Conservation (phyloP, 2,797 vertebrate species). For the Hephaestus fuliginosus region DNA sequence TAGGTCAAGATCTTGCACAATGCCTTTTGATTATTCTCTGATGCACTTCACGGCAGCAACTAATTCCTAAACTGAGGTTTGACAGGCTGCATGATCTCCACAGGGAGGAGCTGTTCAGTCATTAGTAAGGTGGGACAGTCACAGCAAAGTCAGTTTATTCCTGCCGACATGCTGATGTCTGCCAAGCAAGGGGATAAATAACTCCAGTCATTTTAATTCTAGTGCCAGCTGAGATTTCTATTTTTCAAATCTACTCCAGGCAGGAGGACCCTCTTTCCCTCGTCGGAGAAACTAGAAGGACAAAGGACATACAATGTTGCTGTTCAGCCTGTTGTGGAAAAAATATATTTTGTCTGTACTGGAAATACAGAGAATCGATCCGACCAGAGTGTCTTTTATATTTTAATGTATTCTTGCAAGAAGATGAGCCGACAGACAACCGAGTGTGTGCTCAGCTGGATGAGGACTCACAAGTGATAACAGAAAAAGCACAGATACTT, state of each 20-base stretch:
- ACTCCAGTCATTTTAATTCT: background rate
- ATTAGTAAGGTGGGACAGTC: background rate
- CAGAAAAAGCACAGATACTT: no score
- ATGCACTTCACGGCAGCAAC: background rate
- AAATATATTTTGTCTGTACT: no score
- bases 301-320: background rate
- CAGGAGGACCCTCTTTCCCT: background rate
- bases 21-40: background rate
- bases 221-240: background rate
- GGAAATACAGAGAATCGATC: no score
- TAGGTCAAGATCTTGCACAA: constrained; percentile 74
- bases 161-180: background rate
- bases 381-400: no score
- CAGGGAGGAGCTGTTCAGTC: constrained; percentile 11
- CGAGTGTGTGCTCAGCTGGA: no score
- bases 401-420: no score
- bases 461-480: no score
- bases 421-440: no score
- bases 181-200: background rate
- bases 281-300: background rate
- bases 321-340: no score
- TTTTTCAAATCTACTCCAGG: background rate
- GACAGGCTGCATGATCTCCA: constrained; percentile 15
- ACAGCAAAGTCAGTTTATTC: background rate
- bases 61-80: background rate